Evolutionary conservation across 1,140 invertebrate species (phyloP), one percentile per base, ranked within the genome.

Genomic region (Dinoponera quadriceps): DNA sequence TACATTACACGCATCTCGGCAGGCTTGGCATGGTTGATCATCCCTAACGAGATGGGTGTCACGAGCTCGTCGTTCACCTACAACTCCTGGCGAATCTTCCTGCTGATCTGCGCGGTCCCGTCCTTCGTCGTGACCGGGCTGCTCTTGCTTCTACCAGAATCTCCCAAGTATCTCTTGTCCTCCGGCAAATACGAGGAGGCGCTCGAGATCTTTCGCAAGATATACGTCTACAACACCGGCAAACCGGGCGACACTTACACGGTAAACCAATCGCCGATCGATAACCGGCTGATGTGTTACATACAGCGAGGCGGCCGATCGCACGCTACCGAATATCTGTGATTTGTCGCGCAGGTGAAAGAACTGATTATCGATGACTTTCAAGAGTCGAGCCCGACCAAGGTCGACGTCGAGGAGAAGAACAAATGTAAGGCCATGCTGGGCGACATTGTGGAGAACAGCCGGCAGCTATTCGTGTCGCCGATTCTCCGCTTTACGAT

Each of bases 1-100:
- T 22, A 48, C 1, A 13, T 25, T 33, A n/a, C 38, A 18, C 20
- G 2, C 38, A 44, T 22, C 4, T 14, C 11, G 18, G 3, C 87
- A 96, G 96, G 97, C 72, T 90, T 98, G 60, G 98, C 98, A 49
- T 98, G 98, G 98, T 94, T 97, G 83, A 96, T 98, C 84, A 98
- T 99, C 89, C 98, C 98, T 92, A 85, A 95, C 95, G 95, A 95
- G 84, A 96, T 98, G 86, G 96, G 97, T 92, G 94, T 97, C 87
- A 95, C 93, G 83, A 95, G 95, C 18, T 87, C 93, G 60, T 93
- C 95, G 7, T 98, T 98, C 93, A 95, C 95, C 16, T 98, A 97
- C 93, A 98, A 98, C 93, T 98, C 98, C 49, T 99, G 98, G 98
- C 95, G 98, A 91, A 97, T 99, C 85, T 99, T 98, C 94, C 94